Conservation (phyloP, 2,888 invertebrate species). For the Tetranychus piercei region DNA sequence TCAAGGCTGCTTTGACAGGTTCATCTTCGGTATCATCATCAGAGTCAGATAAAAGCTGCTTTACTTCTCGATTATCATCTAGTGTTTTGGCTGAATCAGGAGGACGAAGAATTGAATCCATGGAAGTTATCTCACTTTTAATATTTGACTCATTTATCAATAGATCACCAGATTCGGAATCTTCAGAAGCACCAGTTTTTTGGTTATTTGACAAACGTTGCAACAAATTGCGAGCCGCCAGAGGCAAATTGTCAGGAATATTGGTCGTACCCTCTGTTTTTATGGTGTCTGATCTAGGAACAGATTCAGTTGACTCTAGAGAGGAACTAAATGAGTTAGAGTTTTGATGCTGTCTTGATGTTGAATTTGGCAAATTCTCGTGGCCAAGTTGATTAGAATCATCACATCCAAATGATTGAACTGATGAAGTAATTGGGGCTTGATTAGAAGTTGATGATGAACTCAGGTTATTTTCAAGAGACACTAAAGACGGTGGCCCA, state of each 20-base stretch:
- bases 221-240: not conserved
- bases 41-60: conserved; percentile 37
- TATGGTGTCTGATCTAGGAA: too few relatives aligned
- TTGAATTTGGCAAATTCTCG: too few relatives aligned
- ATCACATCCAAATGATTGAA: not conserved
- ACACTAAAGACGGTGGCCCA: not conserved
- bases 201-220: not conserved
- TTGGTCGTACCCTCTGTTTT: not conserved
- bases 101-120: not conserved
- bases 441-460: not conserved
- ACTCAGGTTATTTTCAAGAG: not conserved
- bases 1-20: conserved; percentile 26
- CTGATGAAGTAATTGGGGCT: not conserved
- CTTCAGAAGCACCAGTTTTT: not conserved
- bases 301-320: not conserved
- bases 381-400: not conserved
- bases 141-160: not conserved
- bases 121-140: not conserved
- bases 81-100: not conserved
- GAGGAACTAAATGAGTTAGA: not conserved
- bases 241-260: not conserved
- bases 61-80: conserved; percentile 30
- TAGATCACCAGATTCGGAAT: not conserved
- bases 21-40: conserved; percentile 34
- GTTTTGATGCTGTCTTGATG: too few relatives aligned